Percentiles rank a stretch among this genome's conserved stretches.
Evolutionary conservation across 2,797 vertebrate species (phyloP).

Genomic region (Crenuchus spilurus): DNA sequence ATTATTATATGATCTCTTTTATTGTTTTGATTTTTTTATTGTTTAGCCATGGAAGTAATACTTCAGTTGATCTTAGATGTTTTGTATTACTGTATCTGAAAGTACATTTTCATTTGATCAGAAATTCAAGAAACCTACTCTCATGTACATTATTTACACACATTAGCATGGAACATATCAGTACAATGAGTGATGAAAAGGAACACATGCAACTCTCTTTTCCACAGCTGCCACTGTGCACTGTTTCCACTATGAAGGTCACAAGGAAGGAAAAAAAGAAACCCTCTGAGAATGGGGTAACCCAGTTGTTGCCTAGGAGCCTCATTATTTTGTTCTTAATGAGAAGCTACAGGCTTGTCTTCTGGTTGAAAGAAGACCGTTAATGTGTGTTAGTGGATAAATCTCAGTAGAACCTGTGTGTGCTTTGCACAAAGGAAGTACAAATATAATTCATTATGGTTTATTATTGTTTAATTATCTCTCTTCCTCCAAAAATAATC

Average conservation of each 20-base stretch:
- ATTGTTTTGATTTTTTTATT: too few species aligned
- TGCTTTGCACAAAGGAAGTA: neutral
- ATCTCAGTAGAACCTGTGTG: neutral
- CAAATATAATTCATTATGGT: too few species aligned
- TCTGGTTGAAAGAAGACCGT: conserved; percentile 38
- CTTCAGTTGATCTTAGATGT: too few species aligned
- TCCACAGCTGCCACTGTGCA: conserved; percentile 51
- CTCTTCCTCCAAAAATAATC: conserved; percentile 40
- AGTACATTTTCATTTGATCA: too few species aligned
- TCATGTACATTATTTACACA: too few species aligned
- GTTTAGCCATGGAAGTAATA: too few species aligned
- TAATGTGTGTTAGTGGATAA: neutral
- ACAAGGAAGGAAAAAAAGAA: conserved; percentile 45
- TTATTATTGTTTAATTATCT: too few species aligned
- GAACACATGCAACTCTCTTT: conserved; percentile 35
- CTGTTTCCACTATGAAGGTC: conserved; percentile 67
- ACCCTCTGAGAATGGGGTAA: conserved; percentile 64
- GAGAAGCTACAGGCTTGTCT: conserved; percentile 46
- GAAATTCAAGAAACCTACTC: too few species aligned
- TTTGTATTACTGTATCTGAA: too few species aligned
- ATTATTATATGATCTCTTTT: too few species aligned
- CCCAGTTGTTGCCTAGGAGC: conserved; percentile 68
- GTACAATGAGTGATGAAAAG: neutral
- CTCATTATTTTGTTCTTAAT: conserved; percentile 52
- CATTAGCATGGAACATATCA: neutral